A percentile compares a stretch with the other conserved stretches of the same genome.
phyloP scores from a whole-genome alignment of 2,113 vertebrate genomes.

The Clarias batrachus region DNA sequence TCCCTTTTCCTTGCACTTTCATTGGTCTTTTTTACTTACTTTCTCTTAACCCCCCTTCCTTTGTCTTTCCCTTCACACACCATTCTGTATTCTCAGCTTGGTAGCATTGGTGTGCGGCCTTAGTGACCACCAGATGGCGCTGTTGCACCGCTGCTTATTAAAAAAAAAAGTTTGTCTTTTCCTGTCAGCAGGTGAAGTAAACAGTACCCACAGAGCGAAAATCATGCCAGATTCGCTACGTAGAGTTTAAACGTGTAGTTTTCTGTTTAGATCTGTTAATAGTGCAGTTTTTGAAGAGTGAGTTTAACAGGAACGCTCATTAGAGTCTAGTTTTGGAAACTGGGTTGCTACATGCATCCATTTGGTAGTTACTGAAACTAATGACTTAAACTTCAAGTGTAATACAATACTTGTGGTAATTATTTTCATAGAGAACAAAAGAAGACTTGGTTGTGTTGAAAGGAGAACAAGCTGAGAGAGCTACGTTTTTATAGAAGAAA shows the following conservation, averaged over 20 bases:
- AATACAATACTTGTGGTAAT: neutral
- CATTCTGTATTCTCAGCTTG: neutral
- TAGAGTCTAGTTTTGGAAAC: neutral
- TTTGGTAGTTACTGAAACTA: neutral
- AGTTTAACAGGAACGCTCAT: neutral
- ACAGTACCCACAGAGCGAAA: neutral
- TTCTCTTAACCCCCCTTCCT: neutral
- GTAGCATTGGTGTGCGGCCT: neutral
- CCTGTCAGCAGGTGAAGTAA: conserved; percentile 64
- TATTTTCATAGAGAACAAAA: too few relatives aligned
- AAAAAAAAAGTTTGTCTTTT: neutral
- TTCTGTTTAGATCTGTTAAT: neutral
- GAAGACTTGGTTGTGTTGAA: too few relatives aligned
- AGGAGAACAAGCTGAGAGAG: too few relatives aligned
- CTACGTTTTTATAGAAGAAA: neutral
- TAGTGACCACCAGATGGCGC: conserved; percentile 66
- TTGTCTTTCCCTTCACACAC: neutral
- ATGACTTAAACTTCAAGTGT: neutral
- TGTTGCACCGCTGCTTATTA: conserved; percentile 60
- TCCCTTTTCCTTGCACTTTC: neutral
- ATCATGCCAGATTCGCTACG: neutral
- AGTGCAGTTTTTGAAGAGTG: neutral
- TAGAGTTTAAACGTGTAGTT: neutral
- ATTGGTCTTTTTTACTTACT: neutral
- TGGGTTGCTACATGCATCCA: neutral